A percentile compares a stretch with the other conserved stretches of the same genome.
Evolutionary conservation across 2,113 vertebrate genomes (phyloP).

Genomic region (Austrofundulus limnaeus): DNA sequence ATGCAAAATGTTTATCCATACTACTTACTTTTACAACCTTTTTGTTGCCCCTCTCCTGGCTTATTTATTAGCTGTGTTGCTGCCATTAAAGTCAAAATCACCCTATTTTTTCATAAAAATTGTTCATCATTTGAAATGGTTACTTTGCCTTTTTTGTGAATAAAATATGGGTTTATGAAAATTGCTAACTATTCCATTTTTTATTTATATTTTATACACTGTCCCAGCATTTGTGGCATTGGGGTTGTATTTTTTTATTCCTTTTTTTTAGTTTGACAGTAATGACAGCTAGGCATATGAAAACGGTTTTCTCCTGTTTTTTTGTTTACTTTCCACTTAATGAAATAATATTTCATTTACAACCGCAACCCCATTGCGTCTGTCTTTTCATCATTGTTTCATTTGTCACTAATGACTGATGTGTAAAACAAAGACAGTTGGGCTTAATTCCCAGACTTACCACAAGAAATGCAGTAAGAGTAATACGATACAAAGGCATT

Average conservation of each 20-base stretch:
- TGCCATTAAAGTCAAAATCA: no score
- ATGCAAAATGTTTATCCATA: no score
- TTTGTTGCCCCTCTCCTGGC: no score
- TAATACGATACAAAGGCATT: constrained; percentile 69
- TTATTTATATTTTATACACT: no score
- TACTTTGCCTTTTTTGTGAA: no score
- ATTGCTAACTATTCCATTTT: no score
- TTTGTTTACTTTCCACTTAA: neutral
- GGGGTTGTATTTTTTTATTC: neutral
- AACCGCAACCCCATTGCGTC: constrained; percentile 6
- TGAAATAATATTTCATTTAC: constrained; percentile 3
- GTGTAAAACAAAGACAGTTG: constrained; percentile 53
- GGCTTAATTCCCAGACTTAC: constrained; percentile 62
- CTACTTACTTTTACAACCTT: no score
- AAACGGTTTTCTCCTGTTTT: neutral
- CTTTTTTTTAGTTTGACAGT: constrained; percentile 6
- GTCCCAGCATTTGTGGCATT: no score
- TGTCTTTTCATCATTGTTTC: constrained; percentile 20
- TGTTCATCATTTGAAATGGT: no score
- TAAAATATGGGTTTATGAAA: no score
- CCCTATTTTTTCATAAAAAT: no score
- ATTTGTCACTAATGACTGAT: constrained; percentile 27
- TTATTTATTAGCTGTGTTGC: no score
- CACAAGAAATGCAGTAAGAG: constrained; percentile 60
- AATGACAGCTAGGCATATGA: constrained; percentile 6